Percentiles rank a stretch among this genome's conserved stretches.
Conservation (phyloP, 1,140 invertebrate species). For the Cryptotermes secundus region DNA sequence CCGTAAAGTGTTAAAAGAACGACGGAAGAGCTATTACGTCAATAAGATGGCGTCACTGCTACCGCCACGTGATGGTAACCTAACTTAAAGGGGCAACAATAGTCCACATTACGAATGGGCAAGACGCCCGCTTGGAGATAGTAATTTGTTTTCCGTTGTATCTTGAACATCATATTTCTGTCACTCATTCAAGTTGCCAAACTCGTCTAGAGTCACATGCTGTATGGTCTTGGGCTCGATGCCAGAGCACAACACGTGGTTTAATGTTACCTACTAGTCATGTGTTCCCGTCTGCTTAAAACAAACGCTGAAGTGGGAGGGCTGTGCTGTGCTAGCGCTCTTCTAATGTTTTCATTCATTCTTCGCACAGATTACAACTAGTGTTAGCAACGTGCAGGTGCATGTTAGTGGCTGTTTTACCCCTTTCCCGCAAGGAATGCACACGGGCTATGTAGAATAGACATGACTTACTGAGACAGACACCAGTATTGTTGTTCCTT, state of each 20-base stretch:
- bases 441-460: neutral
- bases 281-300: too few species aligned
- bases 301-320: neutral
- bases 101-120: neutral
- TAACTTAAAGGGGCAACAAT: conserved; percentile 12
- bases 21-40: neutral
- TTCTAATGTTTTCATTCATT: neutral
- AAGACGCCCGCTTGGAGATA: neutral
- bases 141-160: neutral
- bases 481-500: neutral
- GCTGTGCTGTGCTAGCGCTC: neutral
- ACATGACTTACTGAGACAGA: conserved; percentile 1
- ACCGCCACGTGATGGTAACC: neutral
- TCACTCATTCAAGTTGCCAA: conserved; percentile 4
- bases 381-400: neutral
- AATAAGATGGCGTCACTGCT: conserved; percentile 6
- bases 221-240: neutral
- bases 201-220: neutral
- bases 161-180: neutral
- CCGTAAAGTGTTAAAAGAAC: conserved; percentile 12
- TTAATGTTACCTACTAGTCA: neutral
- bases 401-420: neutral
- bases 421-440: neutral
- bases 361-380: conserved; percentile 2
- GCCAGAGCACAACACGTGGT: neutral